Percentiles rank a stretch among this genome's conserved stretches.
These are phyloP conservation scores for Oryzias woworae DNA, from an alignment of 2,113 vertebrate genomes.

Conservation along the genomic window DNA sequence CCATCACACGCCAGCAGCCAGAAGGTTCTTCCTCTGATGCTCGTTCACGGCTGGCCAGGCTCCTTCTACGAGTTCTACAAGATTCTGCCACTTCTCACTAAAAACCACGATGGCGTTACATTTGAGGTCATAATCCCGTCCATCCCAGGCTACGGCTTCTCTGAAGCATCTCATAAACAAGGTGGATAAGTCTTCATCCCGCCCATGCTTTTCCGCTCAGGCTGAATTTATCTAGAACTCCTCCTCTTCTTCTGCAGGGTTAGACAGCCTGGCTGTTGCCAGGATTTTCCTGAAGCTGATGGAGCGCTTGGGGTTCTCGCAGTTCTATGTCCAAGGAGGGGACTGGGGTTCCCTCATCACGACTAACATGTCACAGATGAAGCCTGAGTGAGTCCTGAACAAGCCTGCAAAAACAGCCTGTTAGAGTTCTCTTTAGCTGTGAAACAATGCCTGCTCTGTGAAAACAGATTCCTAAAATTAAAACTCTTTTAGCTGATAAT, in stretches of 20 bases:
- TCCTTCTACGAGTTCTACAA: conserved; percentile 91
- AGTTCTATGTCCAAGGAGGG: conserved; percentile 89
- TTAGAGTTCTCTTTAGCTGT: conserved; percentile 10
- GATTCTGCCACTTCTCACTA: conserved; percentile 84
- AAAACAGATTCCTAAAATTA: background rate
- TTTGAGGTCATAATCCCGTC: conserved; percentile 92
- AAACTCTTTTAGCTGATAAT: too few species aligned
- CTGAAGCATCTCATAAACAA: conserved; percentile 82
- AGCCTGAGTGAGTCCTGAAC: conserved; percentile 79
- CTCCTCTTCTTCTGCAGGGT: conserved; percentile 66
- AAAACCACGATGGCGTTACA: conserved; percentile 65
- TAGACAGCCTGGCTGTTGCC: conserved; percentile 76
- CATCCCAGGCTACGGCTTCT: conserved; percentile 89
- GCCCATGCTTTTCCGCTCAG: background rate
- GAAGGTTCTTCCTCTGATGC: conserved; percentile 78
- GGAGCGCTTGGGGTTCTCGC: conserved; percentile 84
- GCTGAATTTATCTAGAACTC: background rate
- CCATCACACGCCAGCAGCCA: conserved; percentile 66
- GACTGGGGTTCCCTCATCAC: conserved; percentile 86
- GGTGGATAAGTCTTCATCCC: conserved; percentile 41
- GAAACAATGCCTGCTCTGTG: conserved; percentile 32
- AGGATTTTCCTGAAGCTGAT: conserved; percentile 88
- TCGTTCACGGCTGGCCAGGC: conserved; percentile 91
- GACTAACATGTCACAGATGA: conserved; percentile 86
- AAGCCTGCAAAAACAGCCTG: conserved; percentile 1